phyloP scores from a whole-genome alignment of 2,797 vertebrate species.

The Sus cebifrons region DNA sequence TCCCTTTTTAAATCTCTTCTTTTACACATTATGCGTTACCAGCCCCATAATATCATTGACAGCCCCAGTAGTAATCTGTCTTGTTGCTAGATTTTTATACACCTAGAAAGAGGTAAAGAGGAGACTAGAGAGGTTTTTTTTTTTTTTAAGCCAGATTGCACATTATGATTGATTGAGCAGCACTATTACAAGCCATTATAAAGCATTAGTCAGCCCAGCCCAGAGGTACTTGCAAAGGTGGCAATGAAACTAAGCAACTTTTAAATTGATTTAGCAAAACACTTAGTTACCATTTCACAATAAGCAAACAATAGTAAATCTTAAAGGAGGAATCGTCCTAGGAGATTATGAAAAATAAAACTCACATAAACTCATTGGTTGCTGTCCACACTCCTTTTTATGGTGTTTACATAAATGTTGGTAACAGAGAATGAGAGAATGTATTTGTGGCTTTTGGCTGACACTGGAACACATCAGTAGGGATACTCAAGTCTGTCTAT shows the following conservation, averaged over 20 bases:
- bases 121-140: neutral
- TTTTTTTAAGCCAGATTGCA: neutral
- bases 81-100: constrained; percentile 16
- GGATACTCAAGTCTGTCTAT: neutral
- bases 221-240: constrained; percentile 40
- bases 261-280: constrained; percentile 78
- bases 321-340: constrained; percentile 64
- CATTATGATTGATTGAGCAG: constrained; percentile 39
- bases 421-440: constrained; percentile 53
- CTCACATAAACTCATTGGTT: constrained; percentile 45
- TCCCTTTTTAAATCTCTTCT: neutral
- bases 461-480: neutral
- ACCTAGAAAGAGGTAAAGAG: neutral
- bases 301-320: constrained; percentile 71
- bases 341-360: constrained; percentile 70
- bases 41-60: neutral
- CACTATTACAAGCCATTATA: neutral
- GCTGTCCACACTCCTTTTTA: constrained; percentile 65
- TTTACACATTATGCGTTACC: neutral
- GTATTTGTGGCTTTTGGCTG: constrained; percentile 40
- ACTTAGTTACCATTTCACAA: constrained; percentile 67
- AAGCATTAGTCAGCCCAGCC: constrained; percentile 46
- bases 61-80: neutral
- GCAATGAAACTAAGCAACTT: constrained; percentile 57
- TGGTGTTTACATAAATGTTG: constrained; percentile 43